These are phyloP conservation scores for Cheilinus undulatus DNA, from an alignment of 2,113 vertebrate species.

Conservation along the genomic window DNA sequence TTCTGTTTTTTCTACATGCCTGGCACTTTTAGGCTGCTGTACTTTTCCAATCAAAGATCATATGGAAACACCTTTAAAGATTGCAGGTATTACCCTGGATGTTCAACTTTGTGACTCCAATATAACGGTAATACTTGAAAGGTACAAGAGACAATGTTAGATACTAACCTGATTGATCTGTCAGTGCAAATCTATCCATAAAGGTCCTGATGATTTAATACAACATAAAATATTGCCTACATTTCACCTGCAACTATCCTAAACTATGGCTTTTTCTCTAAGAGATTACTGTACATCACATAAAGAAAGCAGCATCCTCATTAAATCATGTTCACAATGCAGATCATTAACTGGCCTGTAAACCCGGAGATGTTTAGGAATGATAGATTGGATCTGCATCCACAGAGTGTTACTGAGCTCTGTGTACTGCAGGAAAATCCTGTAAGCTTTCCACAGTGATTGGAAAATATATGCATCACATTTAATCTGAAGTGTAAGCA, in stretches of 20 bases:
- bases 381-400: neutral
- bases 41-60: neutral
- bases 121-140: neutral
- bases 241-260: neutral
- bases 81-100: neutral
- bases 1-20: neutral
- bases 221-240: neutral
- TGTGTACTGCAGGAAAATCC: neutral
- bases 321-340: neutral
- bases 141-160: neutral
- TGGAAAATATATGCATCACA: neutral
- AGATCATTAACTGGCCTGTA: neutral
- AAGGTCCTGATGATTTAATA: neutral
- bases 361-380: neutral
- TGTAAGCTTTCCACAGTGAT: neutral
- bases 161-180: neutral
- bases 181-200: neutral
- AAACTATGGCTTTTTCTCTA: constrained; percentile 30
- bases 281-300: neutral
- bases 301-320: neutral
- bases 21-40: neutral
- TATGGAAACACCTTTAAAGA: neutral
- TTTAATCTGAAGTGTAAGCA: neutral
- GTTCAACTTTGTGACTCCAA: neutral
- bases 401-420: neutral